Evolutionary conservation across 2,888 invertebrate species (phyloP).

Genomic region (Drosophila anomalipes): DNA sequence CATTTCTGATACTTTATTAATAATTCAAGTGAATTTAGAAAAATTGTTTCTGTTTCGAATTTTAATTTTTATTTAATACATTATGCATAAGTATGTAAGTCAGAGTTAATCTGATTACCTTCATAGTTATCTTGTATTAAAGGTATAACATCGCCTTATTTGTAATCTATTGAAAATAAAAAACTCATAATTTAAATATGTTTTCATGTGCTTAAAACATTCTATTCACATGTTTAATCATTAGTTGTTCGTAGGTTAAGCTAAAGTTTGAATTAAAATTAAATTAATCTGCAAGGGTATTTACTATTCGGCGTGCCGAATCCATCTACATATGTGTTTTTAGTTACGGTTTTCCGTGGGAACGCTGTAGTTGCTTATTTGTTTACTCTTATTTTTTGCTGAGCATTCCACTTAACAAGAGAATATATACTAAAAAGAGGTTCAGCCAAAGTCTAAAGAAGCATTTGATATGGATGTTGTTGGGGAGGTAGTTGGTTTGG

Average conservation of each 20-base stretch:
- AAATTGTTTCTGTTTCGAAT: not conserved
- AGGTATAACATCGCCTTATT: not conserved
- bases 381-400: constrained; percentile 5
- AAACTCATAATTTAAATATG: not conserved
- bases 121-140: not conserved
- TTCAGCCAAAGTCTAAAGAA: constrained; percentile 78
- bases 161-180: not conserved
- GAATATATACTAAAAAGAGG: constrained; percentile 44
- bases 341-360: constrained; percentile 2
- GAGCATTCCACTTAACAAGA: constrained; percentile 26
- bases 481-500: constrained; percentile 19
- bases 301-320: constrained; percentile 28
- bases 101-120: not conserved
- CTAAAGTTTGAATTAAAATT: not conserved
- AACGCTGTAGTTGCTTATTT: not conserved
- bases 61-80: not conserved
- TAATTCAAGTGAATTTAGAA: not conserved
- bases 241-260: not conserved
- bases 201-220: not conserved
- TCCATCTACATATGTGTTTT: not conserved
- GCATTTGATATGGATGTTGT: constrained; percentile 41
- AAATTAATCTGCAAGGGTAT: constrained; percentile 29
- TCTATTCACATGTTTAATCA: not conserved
- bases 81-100: not conserved
- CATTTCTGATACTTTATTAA: not conserved